Evolutionary conservation across 2,113 vertebrate genomes (phyloP).

Genomic region (Hippoglossus stenolepis): DNA sequence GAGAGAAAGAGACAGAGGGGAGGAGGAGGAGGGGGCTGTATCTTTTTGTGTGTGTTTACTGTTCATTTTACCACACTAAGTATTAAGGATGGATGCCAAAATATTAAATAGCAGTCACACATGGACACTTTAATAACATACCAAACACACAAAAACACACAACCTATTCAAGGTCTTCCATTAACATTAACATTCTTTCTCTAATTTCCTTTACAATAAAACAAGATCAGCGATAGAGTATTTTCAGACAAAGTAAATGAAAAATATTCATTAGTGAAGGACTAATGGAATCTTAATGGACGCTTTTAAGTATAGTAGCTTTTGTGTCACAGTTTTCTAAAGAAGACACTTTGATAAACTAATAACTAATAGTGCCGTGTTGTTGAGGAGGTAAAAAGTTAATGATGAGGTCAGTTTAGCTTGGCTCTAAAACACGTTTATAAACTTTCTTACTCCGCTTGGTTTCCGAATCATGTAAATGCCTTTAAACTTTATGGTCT

Average conservation of each 20-base stretch:
- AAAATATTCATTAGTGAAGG: slow-evolving; percentile 75
- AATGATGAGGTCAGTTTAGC: slow-evolving; percentile 56
- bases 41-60: slow-evolving; percentile 46
- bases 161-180: slow-evolving; percentile 69
- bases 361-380: slow-evolving; percentile 51
- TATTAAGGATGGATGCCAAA: slow-evolving; percentile 53
- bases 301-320: slow-evolving; percentile 71
- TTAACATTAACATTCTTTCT: slow-evolving; percentile 71
- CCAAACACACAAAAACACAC: slow-evolving; percentile 24
- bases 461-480: slow-evolving; percentile 61
- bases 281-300: slow-evolving; percentile 87
- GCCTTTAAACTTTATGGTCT: slow-evolving; percentile 49
- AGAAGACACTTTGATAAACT: slow-evolving; percentile 60
- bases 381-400: slow-evolving; percentile 45
- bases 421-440: slow-evolving; percentile 51
- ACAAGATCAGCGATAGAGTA: slow-evolving; percentile 63
- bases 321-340: slow-evolving; percentile 65
- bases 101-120: slow-evolving; percentile 54
- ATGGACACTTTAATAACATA: slow-evolving; percentile 18
- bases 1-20: slow-evolving; percentile 1
- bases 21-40: slow-evolving; percentile 13
- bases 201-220: slow-evolving; percentile 54
- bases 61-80: slow-evolving; percentile 52
- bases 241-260: slow-evolving; percentile 58
- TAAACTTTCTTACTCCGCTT: slow-evolving; percentile 58